phyloP scores from a whole-genome alignment of 2,797 vertebrate species.

The Poecilia picta region DNA sequence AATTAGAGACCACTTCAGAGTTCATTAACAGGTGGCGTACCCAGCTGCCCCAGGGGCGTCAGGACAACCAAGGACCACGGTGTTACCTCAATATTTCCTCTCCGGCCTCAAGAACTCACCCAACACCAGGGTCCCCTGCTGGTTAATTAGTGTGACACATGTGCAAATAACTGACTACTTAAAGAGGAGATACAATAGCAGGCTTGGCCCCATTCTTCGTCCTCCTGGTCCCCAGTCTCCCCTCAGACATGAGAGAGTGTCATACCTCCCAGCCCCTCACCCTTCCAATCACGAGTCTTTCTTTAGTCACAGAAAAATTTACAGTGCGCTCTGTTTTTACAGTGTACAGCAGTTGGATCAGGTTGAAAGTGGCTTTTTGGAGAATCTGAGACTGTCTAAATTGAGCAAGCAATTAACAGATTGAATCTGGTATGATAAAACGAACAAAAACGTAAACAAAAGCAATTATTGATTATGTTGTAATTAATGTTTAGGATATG shows the following conservation, averaged over 20 bases:
- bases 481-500: conserved; percentile 38
- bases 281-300: conserved; percentile 31
- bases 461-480: conserved; percentile 24
- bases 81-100: conserved; percentile 40
- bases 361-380: neutral
- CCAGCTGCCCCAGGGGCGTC: conserved; percentile 76
- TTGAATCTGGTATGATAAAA: neutral
- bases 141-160: conserved; percentile 80
- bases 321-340: conserved; percentile 12
- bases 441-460: conserved; percentile 18
- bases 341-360: neutral
- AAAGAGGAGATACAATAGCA: conserved; percentile 57
- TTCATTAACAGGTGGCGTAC: conserved; percentile 84
- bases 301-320: conserved; percentile 21
- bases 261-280: conserved; percentile 1
- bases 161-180: conserved; percentile 68
- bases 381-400: neutral
- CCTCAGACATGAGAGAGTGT: conserved; percentile 38
- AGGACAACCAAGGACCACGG: conserved; percentile 51
- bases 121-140: conserved; percentile 41
- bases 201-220: conserved; percentile 4
- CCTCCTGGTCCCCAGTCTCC: conserved; percentile 6
- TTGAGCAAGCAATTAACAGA: neutral
- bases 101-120: conserved; percentile 24
- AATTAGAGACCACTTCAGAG: conserved; percentile 79